Conservation (phyloP, 2,113 vertebrate species). For the Paramormyrops kingsleyae region DNA sequence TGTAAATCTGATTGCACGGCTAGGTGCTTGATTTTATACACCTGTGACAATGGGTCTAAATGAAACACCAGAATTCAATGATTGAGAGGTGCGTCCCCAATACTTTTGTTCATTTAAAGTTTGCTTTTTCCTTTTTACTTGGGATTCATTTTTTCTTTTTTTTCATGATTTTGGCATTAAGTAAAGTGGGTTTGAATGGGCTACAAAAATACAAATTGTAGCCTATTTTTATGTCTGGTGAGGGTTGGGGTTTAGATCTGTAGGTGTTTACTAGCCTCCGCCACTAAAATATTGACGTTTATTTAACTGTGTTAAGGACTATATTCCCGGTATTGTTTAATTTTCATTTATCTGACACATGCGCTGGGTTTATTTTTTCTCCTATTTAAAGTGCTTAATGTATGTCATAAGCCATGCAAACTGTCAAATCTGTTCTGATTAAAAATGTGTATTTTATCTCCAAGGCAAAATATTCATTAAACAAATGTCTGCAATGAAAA, state of each 20-base stretch:
- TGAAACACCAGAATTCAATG: background rate
- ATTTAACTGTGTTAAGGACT: background rate
- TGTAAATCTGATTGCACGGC: background rate
- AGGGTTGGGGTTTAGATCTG: background rate
- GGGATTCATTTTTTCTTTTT: background rate
- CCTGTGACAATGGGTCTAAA: background rate
- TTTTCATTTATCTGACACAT: background rate
- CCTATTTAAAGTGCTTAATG: background rate
- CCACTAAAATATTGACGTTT: background rate
- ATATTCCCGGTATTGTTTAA: background rate
- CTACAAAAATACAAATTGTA: background rate
- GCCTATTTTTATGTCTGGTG: background rate
- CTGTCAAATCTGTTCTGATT: background rate
- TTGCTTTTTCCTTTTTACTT: background rate
- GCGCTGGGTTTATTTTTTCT: background rate
- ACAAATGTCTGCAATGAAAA: background rate
- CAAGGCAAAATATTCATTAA: background rate
- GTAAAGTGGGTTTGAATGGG: background rate
- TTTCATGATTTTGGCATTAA: background rate
- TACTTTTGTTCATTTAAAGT: background rate
- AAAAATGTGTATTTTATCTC: background rate
- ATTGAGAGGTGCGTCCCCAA: background rate
- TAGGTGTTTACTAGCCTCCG: background rate
- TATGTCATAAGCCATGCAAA: background rate
- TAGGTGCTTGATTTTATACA: background rate